Base-by-base conservation (phyloP, 2,888 invertebrate species). In the Aphodius sticticus region DNA sequence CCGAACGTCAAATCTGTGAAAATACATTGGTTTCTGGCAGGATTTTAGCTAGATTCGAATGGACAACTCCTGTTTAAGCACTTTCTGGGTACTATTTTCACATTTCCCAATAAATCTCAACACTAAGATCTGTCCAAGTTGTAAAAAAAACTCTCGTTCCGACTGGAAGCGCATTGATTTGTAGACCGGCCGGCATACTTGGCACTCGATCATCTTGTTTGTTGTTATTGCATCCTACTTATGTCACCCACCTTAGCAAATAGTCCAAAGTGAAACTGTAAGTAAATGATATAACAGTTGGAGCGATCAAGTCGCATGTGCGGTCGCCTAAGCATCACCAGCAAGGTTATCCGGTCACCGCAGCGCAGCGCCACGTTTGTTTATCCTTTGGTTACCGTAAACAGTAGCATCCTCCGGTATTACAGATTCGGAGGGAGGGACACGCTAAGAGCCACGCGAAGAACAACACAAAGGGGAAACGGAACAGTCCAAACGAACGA, bases 261-360 rank as follows among this genome's bases (percentile, higher is more conserved):
- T 53, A 53, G 53, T 53, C 53, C 53, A 53, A 53, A 53, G 53
- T 53, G 53, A 53, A 53, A 53, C 53, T 53, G 53, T 53, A 53
- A 53, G 53, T 53, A 53, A 5, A 53, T 12, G 53, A 53, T 53
- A 53, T 12, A 53, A 53, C 53, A 53, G 2, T 53, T 12, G 53
- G 12, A 26, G 26, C 26, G 26, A 26, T 26, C 26, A 26, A 26
- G 26, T 26, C 26, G 26, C 26, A 26, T 26, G 26, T 53, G 53
- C 53, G 53, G 12, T 9, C 9, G 53, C 53, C 9, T 53, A 12
- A 53, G 53, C 53, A 53, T 53, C 53, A 53, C 53, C 53, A 2
- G 12, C 53, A 53, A 53, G 53, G 53, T 53, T 53, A 53, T 53
- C 53, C 12, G 12, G 53, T 12, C 7, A 53, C 12, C 26, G 26